Percentiles rank a stretch among this genome's conserved stretches.
phyloP scores from a whole-genome alignment of 2,888 invertebrate genomes.

The Anagyrus pseudococci region DNA sequence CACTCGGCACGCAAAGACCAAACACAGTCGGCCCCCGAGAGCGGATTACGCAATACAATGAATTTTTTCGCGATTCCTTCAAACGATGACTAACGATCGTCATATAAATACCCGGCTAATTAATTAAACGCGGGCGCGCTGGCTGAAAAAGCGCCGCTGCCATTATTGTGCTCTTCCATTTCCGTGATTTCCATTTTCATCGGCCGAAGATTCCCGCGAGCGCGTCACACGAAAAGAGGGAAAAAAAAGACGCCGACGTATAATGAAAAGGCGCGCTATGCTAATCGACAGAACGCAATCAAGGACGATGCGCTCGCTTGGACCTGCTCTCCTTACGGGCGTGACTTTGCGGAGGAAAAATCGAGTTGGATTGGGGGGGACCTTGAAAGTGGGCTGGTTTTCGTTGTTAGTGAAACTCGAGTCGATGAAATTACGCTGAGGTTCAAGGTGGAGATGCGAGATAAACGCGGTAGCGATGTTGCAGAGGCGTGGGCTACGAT shows the following conservation, averaged over 20 bases:
- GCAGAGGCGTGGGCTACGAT: too few species aligned
- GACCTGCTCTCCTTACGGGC: not conserved
- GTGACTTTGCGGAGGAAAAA: not conserved
- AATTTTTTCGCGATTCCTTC: not conserved
- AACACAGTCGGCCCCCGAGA: not conserved
- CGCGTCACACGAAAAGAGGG: too few species aligned
- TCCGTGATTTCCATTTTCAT: slow-evolving; percentile 29
- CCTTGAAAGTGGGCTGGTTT: too few species aligned
- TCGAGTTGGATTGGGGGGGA: too few species aligned
- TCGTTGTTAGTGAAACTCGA: too few species aligned
- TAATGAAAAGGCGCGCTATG: not conserved
- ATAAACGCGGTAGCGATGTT: too few species aligned
- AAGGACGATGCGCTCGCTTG: too few species aligned
- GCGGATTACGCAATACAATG: slow-evolving; percentile 8
- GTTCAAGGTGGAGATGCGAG: too few species aligned
- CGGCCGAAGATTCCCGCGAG: not conserved
- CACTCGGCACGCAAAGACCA: too few species aligned
- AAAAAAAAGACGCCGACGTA: too few species aligned
- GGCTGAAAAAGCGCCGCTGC: slow-evolving; percentile 12
- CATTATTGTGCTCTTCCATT: slow-evolving; percentile 23
- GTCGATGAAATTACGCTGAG: too few species aligned
- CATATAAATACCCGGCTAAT: not conserved
- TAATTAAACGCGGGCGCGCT: not conserved
- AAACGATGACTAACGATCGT: slow-evolving; percentile 12
- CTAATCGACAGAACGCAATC: not conserved